Conservation (phyloP, 1,140 invertebrate species). For the Nylanderia fulva region DNA sequence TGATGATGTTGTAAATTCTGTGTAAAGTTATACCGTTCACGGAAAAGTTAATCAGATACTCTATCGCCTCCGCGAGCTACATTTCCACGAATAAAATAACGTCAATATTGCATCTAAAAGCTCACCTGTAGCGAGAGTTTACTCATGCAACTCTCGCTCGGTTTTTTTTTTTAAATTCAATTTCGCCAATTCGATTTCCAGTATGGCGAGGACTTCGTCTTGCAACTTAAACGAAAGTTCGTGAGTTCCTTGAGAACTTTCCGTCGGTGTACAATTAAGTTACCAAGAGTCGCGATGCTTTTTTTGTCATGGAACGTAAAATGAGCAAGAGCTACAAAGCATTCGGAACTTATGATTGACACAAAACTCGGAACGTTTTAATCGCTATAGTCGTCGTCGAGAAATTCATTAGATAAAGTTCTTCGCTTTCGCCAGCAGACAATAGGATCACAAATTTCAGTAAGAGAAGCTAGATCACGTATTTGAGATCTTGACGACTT, state of each 20-base stretch:
- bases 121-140: not conserved
- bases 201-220: not conserved
- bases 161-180: not conserved
- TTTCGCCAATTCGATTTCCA: not conserved
- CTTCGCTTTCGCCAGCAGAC: not conserved
- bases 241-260: not conserved
- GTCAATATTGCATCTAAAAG: not conserved
- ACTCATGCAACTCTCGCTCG: not conserved
- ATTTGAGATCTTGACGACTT: not conserved
- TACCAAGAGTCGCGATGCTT: not conserved
- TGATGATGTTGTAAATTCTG: not conserved
- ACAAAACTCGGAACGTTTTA: not conserved
- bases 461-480: not conserved
- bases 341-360: not conserved
- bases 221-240: not conserved
- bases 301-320: not conserved
- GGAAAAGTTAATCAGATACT: not conserved
- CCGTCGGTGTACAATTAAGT: constrained; percentile 8
- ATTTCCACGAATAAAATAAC: constrained; percentile 6
- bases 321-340: not conserved
- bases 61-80: not conserved
- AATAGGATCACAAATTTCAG: not conserved
- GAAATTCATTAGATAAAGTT: not conserved
- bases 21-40: not conserved
- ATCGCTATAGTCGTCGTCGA: not conserved